Evolutionary conservation across 1,140 invertebrate species (phyloP).

Genomic region (Batillaria attramentaria): DNA sequence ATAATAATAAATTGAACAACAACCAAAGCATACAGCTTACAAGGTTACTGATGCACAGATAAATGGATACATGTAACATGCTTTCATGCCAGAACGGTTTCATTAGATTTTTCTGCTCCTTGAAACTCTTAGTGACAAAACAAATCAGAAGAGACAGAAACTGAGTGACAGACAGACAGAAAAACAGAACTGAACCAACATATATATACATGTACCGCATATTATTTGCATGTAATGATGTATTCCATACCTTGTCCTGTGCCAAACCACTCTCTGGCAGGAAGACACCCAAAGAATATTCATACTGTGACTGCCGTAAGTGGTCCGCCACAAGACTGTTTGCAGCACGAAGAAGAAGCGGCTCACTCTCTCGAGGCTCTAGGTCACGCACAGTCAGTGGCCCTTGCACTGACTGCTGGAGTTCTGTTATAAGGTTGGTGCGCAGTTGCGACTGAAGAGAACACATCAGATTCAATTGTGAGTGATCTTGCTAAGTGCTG

Average conservation of each 20-base stretch:
- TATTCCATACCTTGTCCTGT: constrained; percentile 61
- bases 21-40: background rate
- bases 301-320: constrained; percentile 62
- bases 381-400: constrained; percentile 51
- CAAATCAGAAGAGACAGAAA: too few species aligned
- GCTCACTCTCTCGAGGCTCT: constrained; percentile 55
- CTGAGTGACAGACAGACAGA: too few species aligned
- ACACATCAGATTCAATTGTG: background rate
- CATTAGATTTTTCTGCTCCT: background rate
- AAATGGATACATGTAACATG: too few species aligned
- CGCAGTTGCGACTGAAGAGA: constrained; percentile 65
- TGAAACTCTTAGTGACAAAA: background rate
- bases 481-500: too few species aligned
- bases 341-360: constrained; percentile 62
- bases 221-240: background rate
- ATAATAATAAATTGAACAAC: background rate
- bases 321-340: constrained; percentile 69
- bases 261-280: constrained; percentile 66
- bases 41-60: background rate
- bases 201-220: background rate
- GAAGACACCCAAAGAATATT: constrained; percentile 69
- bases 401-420: constrained; percentile 59
- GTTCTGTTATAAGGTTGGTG: constrained; percentile 64
- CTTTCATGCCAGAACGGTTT: too few species aligned
- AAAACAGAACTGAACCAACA: too few species aligned